Evolutionary conservation across 2,888 invertebrate genomes (phyloP).

Genomic region (Trichopoda pennipes): DNA sequence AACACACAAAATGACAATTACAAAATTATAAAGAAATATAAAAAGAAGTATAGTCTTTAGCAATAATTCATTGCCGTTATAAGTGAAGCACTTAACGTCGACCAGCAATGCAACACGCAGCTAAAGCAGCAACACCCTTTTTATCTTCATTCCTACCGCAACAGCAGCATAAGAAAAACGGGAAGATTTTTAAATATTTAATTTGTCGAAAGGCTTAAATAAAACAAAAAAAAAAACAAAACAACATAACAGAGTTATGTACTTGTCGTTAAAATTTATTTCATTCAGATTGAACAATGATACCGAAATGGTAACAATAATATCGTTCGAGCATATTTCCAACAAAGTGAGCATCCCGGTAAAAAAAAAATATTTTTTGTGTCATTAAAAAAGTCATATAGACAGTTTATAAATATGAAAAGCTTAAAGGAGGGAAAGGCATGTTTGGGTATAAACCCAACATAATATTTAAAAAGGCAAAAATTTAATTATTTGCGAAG

Average conservation of each 20-base stretch:
- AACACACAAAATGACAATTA: no score
- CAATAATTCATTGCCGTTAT: slow-evolving; percentile 65
- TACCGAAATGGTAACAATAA: slow-evolving; percentile 34
- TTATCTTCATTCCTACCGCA: slow-evolving; percentile 39
- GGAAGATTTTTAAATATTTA: slow-evolving; percentile 58
- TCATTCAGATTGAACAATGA: slow-evolving; percentile 31
- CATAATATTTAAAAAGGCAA: neutral
- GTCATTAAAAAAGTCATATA: slow-evolving; percentile 25
- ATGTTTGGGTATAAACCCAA: neutral
- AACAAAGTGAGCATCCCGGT: neutral
- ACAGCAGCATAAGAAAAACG: slow-evolving; percentile 6
- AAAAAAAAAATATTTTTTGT: slow-evolving; percentile 28
- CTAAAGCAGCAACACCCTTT: slow-evolving; percentile 61
- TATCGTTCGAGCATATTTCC: slow-evolving; percentile 13
- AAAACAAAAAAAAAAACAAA: neutral
- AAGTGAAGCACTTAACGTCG: slow-evolving; percentile 66
- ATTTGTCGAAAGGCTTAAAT: slow-evolving; percentile 6
- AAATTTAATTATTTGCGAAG: no score
- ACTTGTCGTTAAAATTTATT: slow-evolving; percentile 47
- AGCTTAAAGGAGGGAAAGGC: slow-evolving; percentile 12
- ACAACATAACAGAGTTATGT: slow-evolving; percentile 14
- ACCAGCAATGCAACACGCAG: slow-evolving; percentile 61
- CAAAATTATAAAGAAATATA: neutral
- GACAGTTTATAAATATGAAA: slow-evolving; percentile 31
- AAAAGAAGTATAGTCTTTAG: slow-evolving; percentile 16